Conservation (phyloP, 2,113 vertebrate genomes). For the Taurulus bubalis region DNA sequence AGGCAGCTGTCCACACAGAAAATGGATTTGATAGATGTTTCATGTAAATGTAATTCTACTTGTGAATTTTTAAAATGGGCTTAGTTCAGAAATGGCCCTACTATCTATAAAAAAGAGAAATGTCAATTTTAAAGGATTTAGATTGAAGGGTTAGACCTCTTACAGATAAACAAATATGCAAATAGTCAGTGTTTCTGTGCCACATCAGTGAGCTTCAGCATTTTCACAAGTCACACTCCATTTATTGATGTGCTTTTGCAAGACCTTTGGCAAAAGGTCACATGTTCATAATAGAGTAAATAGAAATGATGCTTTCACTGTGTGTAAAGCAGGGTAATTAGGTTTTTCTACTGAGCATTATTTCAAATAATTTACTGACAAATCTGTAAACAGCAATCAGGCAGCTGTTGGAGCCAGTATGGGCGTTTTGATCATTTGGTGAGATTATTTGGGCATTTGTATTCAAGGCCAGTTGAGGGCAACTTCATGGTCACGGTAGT, state of each 20-base stretch:
- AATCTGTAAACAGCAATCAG: too few species aligned
- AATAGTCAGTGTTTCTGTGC: constrained; percentile 12
- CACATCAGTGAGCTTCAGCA: constrained; percentile 16
- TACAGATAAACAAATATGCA: constrained; percentile 1
- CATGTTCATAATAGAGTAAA: background rate
- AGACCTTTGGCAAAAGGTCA: constrained; percentile 4
- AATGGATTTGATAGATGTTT: constrained; percentile 44
- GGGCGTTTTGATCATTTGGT: too few species aligned
- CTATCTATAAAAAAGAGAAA: constrained; percentile 40
- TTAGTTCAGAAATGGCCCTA: constrained; percentile 38
- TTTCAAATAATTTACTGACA: background rate
- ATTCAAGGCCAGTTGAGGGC: too few species aligned
- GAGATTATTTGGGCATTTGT: too few species aligned
- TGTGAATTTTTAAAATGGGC: constrained; percentile 24
- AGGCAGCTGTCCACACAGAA: constrained; percentile 29
- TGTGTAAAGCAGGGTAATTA: background rate
- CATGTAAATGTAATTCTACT: constrained; percentile 51
- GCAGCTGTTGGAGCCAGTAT: too few species aligned
- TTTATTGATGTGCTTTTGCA: background rate
- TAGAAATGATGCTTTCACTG: background rate
- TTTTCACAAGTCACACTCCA: constrained; percentile 15
- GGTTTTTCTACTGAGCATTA: background rate
- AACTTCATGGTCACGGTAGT: too few species aligned
- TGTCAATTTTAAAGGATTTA: constrained; percentile 34
- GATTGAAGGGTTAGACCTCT: constrained; percentile 35